Percentiles rank a stretch among this genome's conserved stretches.
phyloP scores from a whole-genome alignment of 2,113 vertebrate species.

The Pogonocichla stellata region DNA sequence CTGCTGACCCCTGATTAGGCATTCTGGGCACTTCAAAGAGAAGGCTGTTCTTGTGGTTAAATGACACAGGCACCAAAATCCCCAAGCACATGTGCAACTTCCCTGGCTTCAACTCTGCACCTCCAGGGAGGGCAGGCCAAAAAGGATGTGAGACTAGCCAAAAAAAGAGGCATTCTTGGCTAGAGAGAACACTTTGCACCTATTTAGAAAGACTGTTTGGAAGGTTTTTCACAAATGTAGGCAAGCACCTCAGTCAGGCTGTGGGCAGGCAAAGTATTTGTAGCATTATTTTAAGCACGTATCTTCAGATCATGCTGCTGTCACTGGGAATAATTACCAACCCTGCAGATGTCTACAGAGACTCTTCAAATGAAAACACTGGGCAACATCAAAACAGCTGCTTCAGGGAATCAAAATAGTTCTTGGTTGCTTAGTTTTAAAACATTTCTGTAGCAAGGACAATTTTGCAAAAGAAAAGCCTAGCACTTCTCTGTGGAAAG shows the following conservation, averaged over 20 bases:
- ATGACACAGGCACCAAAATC: slow-evolving; percentile 53
- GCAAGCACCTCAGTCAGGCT: slow-evolving; percentile 28
- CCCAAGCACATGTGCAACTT: slow-evolving; percentile 29
- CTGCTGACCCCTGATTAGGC: neutral
- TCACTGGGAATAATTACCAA: slow-evolving; percentile 34
- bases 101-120: slow-evolving; percentile 18
- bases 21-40: slow-evolving; percentile 3
- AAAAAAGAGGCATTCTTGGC: slow-evolving; percentile 35
- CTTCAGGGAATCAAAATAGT: slow-evolving; percentile 39
- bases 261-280: slow-evolving; percentile 4
- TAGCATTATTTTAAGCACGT: neutral
- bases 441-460: slow-evolving; percentile 25
- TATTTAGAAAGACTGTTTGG: slow-evolving; percentile 43
- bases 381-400: slow-evolving; percentile 45
- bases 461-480: slow-evolving; percentile 48
- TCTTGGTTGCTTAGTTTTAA: slow-evolving; percentile 34
- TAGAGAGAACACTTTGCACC: neutral
- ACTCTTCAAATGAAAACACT: neutral
- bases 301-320: slow-evolving; percentile 1
- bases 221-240: slow-evolving; percentile 42
- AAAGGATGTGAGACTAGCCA: slow-evolving; percentile 22
- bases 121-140: neutral
- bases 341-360: neutral
- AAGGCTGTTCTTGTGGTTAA: slow-evolving; percentile 28
- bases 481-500: neutral